Percentiles rank a stretch among this genome's conserved stretches.
These are phyloP conservation scores for Oenanthe oenanthe DNA, from an alignment of 2,113 vertebrate genomes.

Conservation along the genomic window DNA sequence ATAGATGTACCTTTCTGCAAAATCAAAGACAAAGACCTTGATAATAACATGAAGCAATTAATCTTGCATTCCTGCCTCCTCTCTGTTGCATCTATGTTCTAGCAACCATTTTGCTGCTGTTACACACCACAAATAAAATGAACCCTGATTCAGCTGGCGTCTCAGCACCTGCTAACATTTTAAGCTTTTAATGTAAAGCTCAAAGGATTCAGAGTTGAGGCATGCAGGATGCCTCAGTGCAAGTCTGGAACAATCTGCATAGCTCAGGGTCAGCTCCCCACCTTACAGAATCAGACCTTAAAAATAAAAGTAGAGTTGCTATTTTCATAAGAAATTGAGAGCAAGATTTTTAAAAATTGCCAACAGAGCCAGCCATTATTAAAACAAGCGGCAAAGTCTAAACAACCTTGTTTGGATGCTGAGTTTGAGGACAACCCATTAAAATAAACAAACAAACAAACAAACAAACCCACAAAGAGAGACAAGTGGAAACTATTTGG, in stretches of 20 bases:
- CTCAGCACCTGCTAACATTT: not conserved
- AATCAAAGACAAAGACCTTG: not conserved
- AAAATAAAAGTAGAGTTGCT: not conserved
- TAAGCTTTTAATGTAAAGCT: not conserved
- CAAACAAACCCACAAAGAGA: not conserved
- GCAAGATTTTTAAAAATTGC: not conserved
- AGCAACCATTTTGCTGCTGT: not conserved
- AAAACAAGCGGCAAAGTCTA: not conserved
- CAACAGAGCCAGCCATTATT: not conserved
- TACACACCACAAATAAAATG: not conserved
- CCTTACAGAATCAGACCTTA: not conserved
- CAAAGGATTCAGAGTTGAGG: not conserved
- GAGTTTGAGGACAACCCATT: not conserved
- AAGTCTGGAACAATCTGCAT: not conserved
- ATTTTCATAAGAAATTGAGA: not conserved
- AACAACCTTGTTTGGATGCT: not conserved
- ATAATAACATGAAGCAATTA: not conserved
- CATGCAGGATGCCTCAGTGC: rapidly evolving
- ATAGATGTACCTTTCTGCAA: not conserved
- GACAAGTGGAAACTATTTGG: not conserved
- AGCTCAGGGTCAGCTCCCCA: not conserved
- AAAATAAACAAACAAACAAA: not conserved
- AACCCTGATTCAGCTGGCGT: not conserved
- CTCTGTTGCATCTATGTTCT: not conserved
- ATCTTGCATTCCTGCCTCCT: not conserved